Percentiles rank a stretch among this genome's conserved stretches.
phyloP scores from a whole-genome alignment of 2,113 vertebrate genomes.

The Prionailurus viverrinus region DNA sequence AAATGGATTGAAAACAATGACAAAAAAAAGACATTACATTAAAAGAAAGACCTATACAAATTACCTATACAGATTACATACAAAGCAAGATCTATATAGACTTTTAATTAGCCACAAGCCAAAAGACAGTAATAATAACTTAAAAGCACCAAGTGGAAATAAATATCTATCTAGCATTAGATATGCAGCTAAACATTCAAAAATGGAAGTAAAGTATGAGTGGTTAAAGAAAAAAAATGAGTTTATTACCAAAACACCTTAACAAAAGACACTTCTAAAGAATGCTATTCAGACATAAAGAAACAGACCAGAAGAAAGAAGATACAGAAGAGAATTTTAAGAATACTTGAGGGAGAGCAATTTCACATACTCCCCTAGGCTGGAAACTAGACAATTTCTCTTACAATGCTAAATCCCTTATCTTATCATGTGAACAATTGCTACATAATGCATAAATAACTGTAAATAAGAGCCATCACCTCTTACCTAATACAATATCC shows the following conservation, averaged over 20 bases:
- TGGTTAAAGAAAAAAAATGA: not conserved
- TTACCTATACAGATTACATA: not conserved
- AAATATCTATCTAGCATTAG: not conserved
- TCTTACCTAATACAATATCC: not conserved
- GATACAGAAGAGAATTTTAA: not conserved
- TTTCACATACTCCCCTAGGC: not conserved
- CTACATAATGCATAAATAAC: not conserved
- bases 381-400: not conserved
- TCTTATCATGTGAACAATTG: not conserved
- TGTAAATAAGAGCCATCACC: not conserved
- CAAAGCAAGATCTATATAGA: not conserved
- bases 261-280: not conserved
- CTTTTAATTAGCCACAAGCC: not conserved
- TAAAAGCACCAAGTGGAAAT: not conserved
- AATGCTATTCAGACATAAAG: not conserved
- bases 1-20: not conserved
- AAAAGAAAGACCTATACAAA: not conserved
- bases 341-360: not conserved
- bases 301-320: not conserved
- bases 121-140: not conserved
- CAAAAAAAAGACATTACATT: not conserved
- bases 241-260: not conserved
- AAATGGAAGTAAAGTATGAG: not conserved
- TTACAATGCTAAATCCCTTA: not conserved
- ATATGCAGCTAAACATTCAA: not conserved